Evolutionary conservation across 2,888 invertebrate species (phyloP).

Genomic region (Euspilapteryx auroguttella): DNA sequence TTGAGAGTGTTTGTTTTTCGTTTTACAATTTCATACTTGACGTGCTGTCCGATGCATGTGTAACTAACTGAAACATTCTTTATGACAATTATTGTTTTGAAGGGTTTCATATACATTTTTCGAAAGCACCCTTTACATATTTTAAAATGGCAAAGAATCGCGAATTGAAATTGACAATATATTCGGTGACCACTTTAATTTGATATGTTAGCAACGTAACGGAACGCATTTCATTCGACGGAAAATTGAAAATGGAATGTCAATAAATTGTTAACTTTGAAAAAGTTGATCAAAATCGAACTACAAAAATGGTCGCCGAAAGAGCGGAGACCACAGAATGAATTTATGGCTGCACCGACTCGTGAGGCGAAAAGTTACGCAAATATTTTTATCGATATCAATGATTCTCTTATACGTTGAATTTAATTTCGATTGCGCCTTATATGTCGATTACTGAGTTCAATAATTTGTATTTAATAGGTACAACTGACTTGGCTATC

Average conservation of each 20-base stretch:
- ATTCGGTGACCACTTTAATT: not conserved
- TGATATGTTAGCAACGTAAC: not conserved
- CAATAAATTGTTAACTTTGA: constrained; percentile 50
- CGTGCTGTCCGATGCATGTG: no score
- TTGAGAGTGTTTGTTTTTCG: constrained; percentile 21
- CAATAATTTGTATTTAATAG: no score
- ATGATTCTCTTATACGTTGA: no score
- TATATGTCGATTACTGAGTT: no score
- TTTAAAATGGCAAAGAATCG: no score
- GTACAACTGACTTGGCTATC: no score
- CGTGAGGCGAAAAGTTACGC: constrained; percentile 25
- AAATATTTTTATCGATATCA: constrained; percentile 14
- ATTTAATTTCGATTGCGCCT: no score
- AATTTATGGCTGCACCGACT: constrained; percentile 40
- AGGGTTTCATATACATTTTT: no score
- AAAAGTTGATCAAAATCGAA: constrained; percentile 50
- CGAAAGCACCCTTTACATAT: no score
- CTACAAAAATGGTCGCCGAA: constrained; percentile 35
- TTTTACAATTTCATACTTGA: not conserved
- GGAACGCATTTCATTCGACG: constrained; percentile 20
- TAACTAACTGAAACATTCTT: no score
- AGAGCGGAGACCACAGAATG: constrained; percentile 43
- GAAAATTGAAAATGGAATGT: constrained; percentile 37
- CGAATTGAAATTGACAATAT: not conserved
- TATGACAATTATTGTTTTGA: no score